A percentile compares a stretch with the other conserved stretches of the same genome.
phyloP scores from a whole-genome alignment of 2,797 vertebrate species.

The Gymnothorax javanicus region DNA sequence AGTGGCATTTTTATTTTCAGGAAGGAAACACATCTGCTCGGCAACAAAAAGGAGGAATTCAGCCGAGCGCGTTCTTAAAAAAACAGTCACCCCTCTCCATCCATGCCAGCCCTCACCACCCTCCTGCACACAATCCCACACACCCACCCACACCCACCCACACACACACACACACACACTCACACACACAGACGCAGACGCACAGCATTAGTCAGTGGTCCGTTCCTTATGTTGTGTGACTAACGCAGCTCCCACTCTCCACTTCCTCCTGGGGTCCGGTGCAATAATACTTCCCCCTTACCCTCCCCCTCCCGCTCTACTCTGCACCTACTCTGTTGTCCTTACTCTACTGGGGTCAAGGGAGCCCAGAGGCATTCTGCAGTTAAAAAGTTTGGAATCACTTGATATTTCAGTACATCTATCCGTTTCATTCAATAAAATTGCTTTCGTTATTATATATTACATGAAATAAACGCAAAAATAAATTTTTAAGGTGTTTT shows the following conservation, averaged over 20 bases:
- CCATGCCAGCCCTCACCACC: conserved; percentile 20
- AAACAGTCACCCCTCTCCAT: conserved; percentile 39
- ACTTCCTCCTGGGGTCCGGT: neutral
- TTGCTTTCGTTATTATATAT: too few species aligned
- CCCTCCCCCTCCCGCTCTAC: conserved; percentile 1
- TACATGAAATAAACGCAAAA: too few species aligned
- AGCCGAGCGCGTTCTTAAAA: conserved; percentile 48
- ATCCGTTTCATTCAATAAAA: too few species aligned
- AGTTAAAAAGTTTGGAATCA: too few species aligned
- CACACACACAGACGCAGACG: neutral
- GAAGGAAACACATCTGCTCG: conserved; percentile 60
- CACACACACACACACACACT: conserved; percentile 18
- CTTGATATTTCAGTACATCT: too few species aligned
- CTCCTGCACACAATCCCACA: conserved; percentile 24
- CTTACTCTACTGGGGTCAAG: neutral
- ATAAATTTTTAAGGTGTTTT: too few species aligned
- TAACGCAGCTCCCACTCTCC: neutral
- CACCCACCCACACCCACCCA: conserved; percentile 23
- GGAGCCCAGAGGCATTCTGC: too few species aligned
- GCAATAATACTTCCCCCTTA: conserved; percentile 13
- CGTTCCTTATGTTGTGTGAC: conserved; percentile 11
- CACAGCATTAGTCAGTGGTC: conserved; percentile 14
- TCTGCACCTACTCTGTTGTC: neutral
- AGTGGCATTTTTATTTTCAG: conserved; percentile 56
- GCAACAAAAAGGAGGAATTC: conserved; percentile 54